Evolutionary conservation across 2,888 invertebrate species (phyloP).

Genomic region (Pristionchus fissidentatus): DNA sequence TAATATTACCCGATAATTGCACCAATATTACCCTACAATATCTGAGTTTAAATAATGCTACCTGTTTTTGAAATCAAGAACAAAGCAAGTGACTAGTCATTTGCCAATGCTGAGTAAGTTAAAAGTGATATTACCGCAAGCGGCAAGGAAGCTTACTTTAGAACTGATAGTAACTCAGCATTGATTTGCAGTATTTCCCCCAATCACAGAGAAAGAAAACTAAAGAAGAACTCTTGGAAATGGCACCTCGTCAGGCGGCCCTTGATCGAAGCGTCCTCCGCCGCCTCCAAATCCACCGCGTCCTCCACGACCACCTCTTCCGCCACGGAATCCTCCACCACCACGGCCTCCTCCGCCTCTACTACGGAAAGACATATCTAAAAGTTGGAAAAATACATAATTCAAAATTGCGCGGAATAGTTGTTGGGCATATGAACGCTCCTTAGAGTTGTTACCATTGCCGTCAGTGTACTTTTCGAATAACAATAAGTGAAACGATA

Average conservation of each 20-base stretch:
- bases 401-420: neutral
- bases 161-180: no score
- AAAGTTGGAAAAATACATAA: neutral
- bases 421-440: no score
- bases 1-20: no score
- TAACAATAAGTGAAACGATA: no score
- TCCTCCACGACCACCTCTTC: conserved; percentile 54
- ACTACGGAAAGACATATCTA: conserved; percentile 63
- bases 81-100: neutral
- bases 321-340: conserved; percentile 56
- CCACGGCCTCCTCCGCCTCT: conserved; percentile 53
- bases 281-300: conserved; percentile 60
- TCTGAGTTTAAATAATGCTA: no score
- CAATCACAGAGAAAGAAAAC: no score
- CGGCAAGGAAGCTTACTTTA: no score
- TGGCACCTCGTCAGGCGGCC: conserved; percentile 68
- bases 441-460: no score
- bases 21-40: no score
- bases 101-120: neutral
- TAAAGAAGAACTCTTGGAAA: neutral
- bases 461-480: no score
- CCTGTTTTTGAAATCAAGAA: neutral
- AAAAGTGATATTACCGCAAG: no score
- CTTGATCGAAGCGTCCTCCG: conserved; percentile 64
- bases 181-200: no score